Evolutionary conservation across 1,140 invertebrate species (phyloP), one percentile per base, ranked within the genome.

Genomic region (Dolichoris vasculosae): DNA sequence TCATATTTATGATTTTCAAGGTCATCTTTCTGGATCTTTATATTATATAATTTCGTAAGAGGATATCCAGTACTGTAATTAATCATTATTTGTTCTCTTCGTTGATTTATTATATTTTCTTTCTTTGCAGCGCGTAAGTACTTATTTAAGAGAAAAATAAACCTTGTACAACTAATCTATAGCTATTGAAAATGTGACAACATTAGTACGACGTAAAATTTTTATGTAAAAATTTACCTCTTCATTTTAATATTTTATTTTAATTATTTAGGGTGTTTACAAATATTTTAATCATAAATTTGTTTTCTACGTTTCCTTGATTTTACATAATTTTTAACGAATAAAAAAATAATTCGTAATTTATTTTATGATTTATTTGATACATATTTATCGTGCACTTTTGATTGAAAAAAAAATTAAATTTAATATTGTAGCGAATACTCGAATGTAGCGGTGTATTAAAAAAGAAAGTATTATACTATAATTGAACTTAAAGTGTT

Each of bases 401-500:
- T 3, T 26, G 20, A 59, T 3, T 13, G 23, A 26, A 26, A 59
- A 59, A 26, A 26, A 9, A 67, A 67, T 67, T n/a, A 3, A 67
- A 67, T 67, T 35, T 32, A 67, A 67, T 67, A 67, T 67, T 0
- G 15, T 67, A 1, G 15, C 2, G 55, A 67, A 67, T 67, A 13
- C 30, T 32, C 13, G 30, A 35, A 32, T 67, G 15, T 32, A 1
- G 30, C 15, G 15, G 4, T 67, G 13, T 7, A 8, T n/a, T 63
- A 11, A 9, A 67, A 40, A 2, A 6, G 6, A 4, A 35, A 26
- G n/a, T 13, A 26, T 83, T 40, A 13, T 11, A 8, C 13, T 43
- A 43, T 26, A 48, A 51, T 76, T n/a, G 55, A 30, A 77, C n/a
- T 64, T 55, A 73, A 82, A 20, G 48, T 63, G 38, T 83, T 75